Base-by-base conservation (phyloP, 2,113 vertebrate genomes). In the Marmota flaviventris region DNA sequence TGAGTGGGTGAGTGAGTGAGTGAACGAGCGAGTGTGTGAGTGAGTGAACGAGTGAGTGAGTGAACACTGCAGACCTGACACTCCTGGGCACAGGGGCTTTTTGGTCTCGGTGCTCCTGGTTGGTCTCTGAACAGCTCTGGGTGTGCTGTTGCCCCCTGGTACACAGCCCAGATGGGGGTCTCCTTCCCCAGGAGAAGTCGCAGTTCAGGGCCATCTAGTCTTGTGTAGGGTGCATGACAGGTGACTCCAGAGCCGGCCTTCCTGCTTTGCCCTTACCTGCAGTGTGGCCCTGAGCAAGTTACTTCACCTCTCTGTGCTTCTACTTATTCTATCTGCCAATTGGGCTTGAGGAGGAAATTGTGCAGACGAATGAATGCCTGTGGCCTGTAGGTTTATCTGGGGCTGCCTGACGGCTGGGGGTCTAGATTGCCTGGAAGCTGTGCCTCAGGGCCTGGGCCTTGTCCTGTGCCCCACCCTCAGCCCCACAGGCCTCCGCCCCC, bases 151-250 rank as follows among this genome's bases (percentile, higher is more conserved):
- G 27, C 6, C 2, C 24, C 24, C 9, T 3, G 7, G 8, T 4
- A 16, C 14, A 27, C n/a, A 0, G n/a, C 37, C 1, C 17, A 1
- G 78, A 27, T 4, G 1, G 42, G 17, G 58, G 10, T 5, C 4
- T 25, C 42, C 45, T 25, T 24, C 45, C 25, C 27, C 4, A 8
- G 12, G 27, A 5, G 48, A 77, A 32, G 29, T 0, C 13, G 2
- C 45, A 4, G 22, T 0, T 17, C 27, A 67, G 27, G 65, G 25
- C 45, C 1, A 14, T 29, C 13, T 9, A n/a, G 14, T 14, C 67
- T 5, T 5, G 65, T 58, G 32, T 7, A n/a, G 67, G 16, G 67
- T 14, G 73, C 8, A 2, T 76, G 37, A 10, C 82, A n/a, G 83
- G 29, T 25, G 58, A 13, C 10, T 0, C 51, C 18, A 13, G 51